Evolutionary conservation across 2,888 invertebrate genomes (phyloP).

Genomic region (Atrina japonica): DNA sequence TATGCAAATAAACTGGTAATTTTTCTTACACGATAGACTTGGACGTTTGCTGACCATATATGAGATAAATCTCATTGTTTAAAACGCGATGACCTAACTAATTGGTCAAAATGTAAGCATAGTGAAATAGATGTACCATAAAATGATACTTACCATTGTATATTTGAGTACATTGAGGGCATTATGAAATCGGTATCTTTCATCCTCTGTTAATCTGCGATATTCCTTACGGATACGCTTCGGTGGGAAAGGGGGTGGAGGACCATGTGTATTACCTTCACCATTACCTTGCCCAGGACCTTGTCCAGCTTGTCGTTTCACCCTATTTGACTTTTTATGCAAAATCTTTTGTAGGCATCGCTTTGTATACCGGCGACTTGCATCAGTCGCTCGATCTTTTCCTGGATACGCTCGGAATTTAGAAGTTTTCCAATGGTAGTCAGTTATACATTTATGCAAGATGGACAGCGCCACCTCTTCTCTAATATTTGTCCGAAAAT

Average conservation of each 20-base stretch:
- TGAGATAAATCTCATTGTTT: background rate
- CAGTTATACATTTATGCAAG: constrained; percentile 10
- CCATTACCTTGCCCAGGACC: background rate
- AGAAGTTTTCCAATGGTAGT: constrained; percentile 21
- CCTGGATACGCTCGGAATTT: constrained; percentile 19
- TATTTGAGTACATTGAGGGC: constrained; percentile 25
- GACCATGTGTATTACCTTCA: background rate
- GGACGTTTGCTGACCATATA: background rate
- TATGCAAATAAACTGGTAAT: too few relatives aligned
- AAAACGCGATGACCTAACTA: background rate
- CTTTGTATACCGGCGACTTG: background rate
- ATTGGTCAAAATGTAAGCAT: too few relatives aligned
- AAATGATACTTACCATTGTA: background rate
- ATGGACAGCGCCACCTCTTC: constrained; percentile 18
- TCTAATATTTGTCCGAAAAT: background rate
- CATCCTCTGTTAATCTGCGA: constrained; percentile 19
- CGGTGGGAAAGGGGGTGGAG: background rate
- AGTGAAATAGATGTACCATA: background rate
- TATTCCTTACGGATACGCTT: constrained; percentile 19
- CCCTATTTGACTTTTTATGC: background rate
- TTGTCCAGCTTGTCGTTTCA: background rate
- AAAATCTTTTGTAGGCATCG: background rate
- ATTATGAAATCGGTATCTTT: constrained; percentile 13
- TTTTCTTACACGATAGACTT: too few relatives aligned
- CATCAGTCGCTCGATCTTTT: background rate